These are phyloP conservation scores for Centropristis striata DNA, from an alignment of 2,113 vertebrate species.

Conservation along the genomic window DNA sequence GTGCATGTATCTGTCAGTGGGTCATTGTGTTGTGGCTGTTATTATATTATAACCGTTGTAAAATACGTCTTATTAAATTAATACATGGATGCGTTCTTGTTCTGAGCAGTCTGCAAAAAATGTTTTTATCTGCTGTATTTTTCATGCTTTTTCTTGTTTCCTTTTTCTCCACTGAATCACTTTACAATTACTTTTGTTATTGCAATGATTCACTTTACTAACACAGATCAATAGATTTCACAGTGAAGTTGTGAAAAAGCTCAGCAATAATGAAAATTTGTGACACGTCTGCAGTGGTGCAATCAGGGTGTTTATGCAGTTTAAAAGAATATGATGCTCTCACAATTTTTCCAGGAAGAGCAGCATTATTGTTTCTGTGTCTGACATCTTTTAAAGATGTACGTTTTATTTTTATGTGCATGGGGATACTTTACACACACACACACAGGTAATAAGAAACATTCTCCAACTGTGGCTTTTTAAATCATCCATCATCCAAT, in stretches of 20 bases:
- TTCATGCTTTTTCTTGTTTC: not conserved
- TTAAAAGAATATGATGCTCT: not conserved
- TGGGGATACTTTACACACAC: not conserved
- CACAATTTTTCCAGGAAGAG: not conserved
- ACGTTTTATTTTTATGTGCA: not conserved
- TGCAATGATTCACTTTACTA: not conserved
- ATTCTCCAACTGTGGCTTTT: constrained; percentile 13
- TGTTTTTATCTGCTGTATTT: not conserved
- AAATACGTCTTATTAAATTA: not conserved
- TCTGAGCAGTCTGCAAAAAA: not conserved
- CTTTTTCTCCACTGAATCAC: not conserved
- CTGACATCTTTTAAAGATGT: not conserved
- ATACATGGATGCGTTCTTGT: not conserved
- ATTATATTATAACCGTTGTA: not conserved
- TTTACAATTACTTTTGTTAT: not conserved
- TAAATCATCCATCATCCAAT: constrained; percentile 42
- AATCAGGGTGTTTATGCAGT: not conserved
- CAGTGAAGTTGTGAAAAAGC: not conserved
- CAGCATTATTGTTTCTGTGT: not conserved
- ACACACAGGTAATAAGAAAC: not conserved
- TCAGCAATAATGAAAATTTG: not conserved
- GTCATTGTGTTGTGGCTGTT: not conserved
- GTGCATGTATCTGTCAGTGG: not conserved
- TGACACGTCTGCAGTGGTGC: not conserved
- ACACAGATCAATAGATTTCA: not conserved